Evolutionary conservation across 2,797 vertebrate species (phyloP).

Genomic region (Valencia hispanica): DNA sequence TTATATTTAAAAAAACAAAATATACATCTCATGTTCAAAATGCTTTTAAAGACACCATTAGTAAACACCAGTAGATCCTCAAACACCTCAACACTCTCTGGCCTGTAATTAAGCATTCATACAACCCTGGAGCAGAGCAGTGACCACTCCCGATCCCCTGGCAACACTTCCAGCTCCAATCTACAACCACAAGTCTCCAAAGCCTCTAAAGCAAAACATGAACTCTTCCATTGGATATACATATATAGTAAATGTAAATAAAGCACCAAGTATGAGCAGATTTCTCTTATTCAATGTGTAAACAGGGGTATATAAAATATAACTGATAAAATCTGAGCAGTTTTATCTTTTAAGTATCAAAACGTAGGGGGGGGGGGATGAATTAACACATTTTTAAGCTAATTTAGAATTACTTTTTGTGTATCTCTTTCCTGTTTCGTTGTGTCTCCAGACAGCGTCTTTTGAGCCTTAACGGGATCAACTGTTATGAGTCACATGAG

Average conservation of each 20-base stretch:
- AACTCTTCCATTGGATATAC: conserved; percentile 20
- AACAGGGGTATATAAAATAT: background rate
- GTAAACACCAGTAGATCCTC: conserved; percentile 2
- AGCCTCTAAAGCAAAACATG: conserved; percentile 18
- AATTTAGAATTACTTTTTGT: background rate
- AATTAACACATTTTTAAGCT: conserved; percentile 6
- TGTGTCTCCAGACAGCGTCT: background rate
- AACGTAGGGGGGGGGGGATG: background rate
- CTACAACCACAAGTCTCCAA: conserved; percentile 43
- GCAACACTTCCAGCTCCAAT: conserved; percentile 58
- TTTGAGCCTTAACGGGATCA: background rate
- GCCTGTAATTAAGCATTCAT: conserved; percentile 63
- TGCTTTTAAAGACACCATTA: conserved; percentile 17
- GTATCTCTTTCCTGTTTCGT: background rate
- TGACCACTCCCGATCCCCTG: conserved; percentile 55
- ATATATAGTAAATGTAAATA: background rate
- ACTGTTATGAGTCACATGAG: background rate
- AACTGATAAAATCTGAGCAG: background rate
- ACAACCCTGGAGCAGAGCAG: conserved; percentile 52
- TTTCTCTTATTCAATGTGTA: background rate
- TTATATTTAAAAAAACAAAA: background rate
- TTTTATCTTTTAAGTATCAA: background rate
- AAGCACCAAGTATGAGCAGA: background rate
- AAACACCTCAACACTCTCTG: conserved; percentile 27
- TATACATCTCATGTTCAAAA: background rate